Base-by-base conservation (phyloP, 2,113 vertebrate genomes). In the Ailurus styani region DNA sequence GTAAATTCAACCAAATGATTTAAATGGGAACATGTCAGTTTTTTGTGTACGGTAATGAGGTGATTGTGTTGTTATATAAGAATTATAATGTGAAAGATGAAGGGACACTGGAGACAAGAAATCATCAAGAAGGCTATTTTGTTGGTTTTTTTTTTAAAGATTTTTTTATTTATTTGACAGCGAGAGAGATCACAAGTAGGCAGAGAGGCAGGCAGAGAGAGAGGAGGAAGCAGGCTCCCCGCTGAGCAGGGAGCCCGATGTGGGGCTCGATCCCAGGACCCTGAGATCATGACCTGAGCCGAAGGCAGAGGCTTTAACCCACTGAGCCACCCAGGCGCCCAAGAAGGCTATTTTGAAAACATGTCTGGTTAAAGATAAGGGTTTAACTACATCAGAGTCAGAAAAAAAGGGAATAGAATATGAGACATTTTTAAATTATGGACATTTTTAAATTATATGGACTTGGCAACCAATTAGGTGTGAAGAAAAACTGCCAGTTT, bases 1-100 rank as follows among this genome's bases (percentile, higher is more conserved):
- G 37, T 91, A 82, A 85, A 78, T 87, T 55, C 37, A 52, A 64
- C 88, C 37, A 73, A 62, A 31, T 52, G 29, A 40, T 52, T 50
- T 47, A 81, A 66, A 47, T 78, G 40, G 5, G 31, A 88, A 62
- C 31, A 42, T 42, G 34, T 45, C 14, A 45, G 17, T 47, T 9
- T 90, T 79, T 70, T 84, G 27, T 25, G 47, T 70, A 7, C 60
- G 34, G 14, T 83, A 68, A 72, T 27, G 6, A 47, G 66, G 11
- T 57, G 50, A 40, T 72, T 31, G 11, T 93, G 45, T 90, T 95
- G 62, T 96, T 93, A 70, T 90, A 91, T 20, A 91, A 95, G 40
- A 57, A 68, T 72, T 93, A 2, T 85, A 78, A 73, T 47, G 15
- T 87, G 25, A 94, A 88, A 75, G 79, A 70, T 68, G 57, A 72